Evolutionary conservation across 2,888 invertebrate genomes (phyloP), one percentile per base, ranked within the genome.

Genomic region (Drosophila stalkeri): DNA sequence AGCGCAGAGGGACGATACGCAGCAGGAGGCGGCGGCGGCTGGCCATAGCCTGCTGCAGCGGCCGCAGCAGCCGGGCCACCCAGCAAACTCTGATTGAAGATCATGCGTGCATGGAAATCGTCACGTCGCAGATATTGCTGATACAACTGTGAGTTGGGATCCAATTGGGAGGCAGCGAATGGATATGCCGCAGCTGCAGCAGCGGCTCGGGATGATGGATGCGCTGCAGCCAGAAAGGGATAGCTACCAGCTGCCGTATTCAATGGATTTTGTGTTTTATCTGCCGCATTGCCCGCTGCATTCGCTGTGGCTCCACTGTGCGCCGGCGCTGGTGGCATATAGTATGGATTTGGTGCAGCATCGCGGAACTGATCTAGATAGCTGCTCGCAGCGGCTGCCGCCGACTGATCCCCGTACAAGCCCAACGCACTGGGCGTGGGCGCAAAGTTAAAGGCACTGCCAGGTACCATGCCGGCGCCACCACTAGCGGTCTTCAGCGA

Each of bases 371-470:
- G 96, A 82, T 96, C 96, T 60, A 96, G 93, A 91, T 96, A 96
- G 47, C 95, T 94, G 80, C 95, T 94, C 89, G 95, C 95, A 52
- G 96, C 96, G 9, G 86, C 94, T 16, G 95, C 91, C 16, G 91
- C 86, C 12, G 88, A 65, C 61, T 92, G 92, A 51, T 92, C 92
- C 3, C 92, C 91, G 59, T 92, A 92, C 0, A 92, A 67, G 0
- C 92, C 92, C 88, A 96, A 93, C 5, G 93, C 93, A 69, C 95
- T 94, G 5, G 96, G 94, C 0, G 96, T 94, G 5, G 96, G 94
- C 20, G 96, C 96, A 90, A 97, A 97, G 91, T 97, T 97, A 86
- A 97, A 97, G 59, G 97, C 97, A 93, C 97, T 97, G 33, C 96
- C 96, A 9, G 97, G 95, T 75, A 97, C 96, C 90, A 96, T 96